Evolutionary conservation across 2,113 vertebrate species (phyloP).

Genomic region (Pangasianodon gigas): DNA sequence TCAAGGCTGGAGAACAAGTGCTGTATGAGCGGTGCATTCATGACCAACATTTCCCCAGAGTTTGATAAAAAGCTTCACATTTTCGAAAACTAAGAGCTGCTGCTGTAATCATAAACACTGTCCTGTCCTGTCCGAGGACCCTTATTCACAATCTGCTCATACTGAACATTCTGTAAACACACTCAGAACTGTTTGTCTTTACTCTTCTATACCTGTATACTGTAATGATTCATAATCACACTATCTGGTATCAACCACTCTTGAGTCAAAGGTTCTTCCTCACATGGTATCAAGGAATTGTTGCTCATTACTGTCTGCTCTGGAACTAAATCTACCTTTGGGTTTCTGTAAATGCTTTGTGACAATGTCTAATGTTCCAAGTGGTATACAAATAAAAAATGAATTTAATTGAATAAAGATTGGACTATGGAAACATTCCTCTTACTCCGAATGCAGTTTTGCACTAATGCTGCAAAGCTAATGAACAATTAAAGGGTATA

Average conservation of each 20-base stretch:
- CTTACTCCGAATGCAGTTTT: background rate
- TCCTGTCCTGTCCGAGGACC: background rate
- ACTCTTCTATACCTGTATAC: background rate
- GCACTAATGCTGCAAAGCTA: background rate
- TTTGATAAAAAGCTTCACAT: background rate
- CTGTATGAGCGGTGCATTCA: constrained; percentile 28
- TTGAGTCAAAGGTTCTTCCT: background rate
- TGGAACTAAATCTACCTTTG: background rate
- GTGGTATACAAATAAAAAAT: background rate
- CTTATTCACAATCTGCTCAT: background rate
- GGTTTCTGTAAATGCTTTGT: background rate
- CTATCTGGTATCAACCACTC: background rate
- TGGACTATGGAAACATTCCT: background rate
- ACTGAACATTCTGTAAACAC: background rate
- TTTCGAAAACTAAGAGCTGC: background rate
- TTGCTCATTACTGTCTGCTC: background rate
- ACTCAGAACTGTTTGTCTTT: background rate
- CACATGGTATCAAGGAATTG: background rate
- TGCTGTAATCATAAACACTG: constrained; percentile 19
- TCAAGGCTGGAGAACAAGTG: background rate
- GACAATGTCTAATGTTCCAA: background rate
- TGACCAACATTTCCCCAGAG: background rate
- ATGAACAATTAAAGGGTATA: background rate
- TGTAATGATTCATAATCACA: background rate
- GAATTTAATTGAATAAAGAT: background rate